Evolutionary conservation across 1,140 invertebrate genomes (phyloP).

Genomic region (Drosophila obscura): DNA sequence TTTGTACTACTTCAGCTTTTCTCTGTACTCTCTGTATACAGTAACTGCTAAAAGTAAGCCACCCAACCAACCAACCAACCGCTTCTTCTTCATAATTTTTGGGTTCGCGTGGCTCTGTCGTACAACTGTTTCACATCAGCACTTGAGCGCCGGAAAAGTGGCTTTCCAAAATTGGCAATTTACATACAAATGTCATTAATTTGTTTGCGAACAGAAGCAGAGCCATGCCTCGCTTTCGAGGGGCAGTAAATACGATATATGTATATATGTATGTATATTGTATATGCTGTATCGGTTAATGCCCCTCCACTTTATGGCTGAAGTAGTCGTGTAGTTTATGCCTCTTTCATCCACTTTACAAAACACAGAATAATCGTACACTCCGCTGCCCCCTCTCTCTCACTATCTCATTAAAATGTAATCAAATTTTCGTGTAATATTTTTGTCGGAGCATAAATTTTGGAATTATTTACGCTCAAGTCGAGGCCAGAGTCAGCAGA

Average conservation of each 20-base stretch:
- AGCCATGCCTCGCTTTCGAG: conserved; percentile 17
- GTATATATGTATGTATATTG: neutral
- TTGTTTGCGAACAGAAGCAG: conserved; percentile 20
- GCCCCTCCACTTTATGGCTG: neutral
- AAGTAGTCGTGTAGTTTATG: conserved; percentile 24
- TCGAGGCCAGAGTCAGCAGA: conserved; percentile 69
- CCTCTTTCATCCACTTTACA: conserved; percentile 31
- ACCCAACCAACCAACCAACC: neutral
- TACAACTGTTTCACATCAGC: conserved; percentile 49
- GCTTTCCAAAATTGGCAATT: conserved; percentile 47
- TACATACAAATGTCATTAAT: conserved; percentile 78
- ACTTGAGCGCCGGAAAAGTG: conserved; percentile 50
- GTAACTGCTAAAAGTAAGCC: conserved; percentile 22
- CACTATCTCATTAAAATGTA: conserved; percentile 73
- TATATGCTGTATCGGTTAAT: conserved; percentile 1
- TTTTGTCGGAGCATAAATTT: conserved; percentile 84
- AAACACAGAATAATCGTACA: conserved; percentile 7
- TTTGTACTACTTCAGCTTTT: neutral
- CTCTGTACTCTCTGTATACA: too few relatives aligned
- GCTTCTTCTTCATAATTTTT: conserved; percentile 35
- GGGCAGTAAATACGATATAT: conserved; percentile 4
- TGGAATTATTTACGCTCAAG: conserved; percentile 83
- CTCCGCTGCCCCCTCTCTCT: neutral
- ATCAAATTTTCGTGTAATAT: conserved; percentile 79
- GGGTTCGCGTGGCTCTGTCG: conserved; percentile 19